Evolutionary conservation across 2,888 invertebrate species (phyloP), one percentile per base, ranked within the genome.

Genomic region (Boloria euphrosyne): DNA sequence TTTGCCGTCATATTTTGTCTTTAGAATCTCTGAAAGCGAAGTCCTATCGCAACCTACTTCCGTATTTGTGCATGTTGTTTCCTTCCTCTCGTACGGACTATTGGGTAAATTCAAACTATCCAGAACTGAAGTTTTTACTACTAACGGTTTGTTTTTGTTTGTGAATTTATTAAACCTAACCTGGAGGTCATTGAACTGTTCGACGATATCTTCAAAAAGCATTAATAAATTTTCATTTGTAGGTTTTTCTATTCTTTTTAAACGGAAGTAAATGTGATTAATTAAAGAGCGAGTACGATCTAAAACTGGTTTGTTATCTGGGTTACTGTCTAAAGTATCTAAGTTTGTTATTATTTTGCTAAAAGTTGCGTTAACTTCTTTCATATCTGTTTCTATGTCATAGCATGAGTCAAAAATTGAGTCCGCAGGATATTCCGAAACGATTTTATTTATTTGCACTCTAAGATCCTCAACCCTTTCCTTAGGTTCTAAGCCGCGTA

Each of bases 241-340:
- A 68, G 64, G 6, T 38, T 65, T 22, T 66, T 65, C 27, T 73
- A 63, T 49, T 73, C 73, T 5, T 71, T 72, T 10, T 4, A 4
- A 4, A 22, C 22, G 70, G 64, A 5, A 68, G 66, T 14, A 74
- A 58, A 43, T 69, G 65, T 0, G 71, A 71, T 13, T 68, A 1
- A 54, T 2, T 13, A 13, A 46, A 27, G 51, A 16, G 31, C 71
- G 47, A 63, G 72, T 72, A 3, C 58, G 27, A 22, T 22, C 22
- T 22, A 22, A 22, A 22, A 22, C 22, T 22, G 1, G 72, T 73
- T 46, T 73, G 71, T 58, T 71, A 72, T 6, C 72, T 38, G 0
- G 73, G 62, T 18, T 22, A 22, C 22, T 22, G 22, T 22, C 22
- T 22, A 22, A 22, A 22, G 22, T 22, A 22, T 22, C 22, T 22